A percentile compares a stretch with the other conserved stretches of the same genome.
These are phyloP conservation scores for Anthrax anthrax DNA, from an alignment of 2,888 invertebrate genomes.

Conservation along the genomic window DNA sequence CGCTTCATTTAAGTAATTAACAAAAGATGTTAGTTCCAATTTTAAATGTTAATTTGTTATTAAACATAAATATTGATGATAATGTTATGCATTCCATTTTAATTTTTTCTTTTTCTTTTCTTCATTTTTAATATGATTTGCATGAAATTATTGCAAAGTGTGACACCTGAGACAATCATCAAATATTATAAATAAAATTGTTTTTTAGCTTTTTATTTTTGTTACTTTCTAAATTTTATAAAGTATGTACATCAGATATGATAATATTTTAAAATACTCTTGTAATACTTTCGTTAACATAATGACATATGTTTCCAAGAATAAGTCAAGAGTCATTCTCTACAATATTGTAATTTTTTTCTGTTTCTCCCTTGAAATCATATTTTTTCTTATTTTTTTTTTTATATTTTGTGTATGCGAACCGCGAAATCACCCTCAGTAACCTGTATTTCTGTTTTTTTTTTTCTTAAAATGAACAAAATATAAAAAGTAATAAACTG, in stretches of 20 bases:
- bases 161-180: background rate
- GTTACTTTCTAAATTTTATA: background rate
- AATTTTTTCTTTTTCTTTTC: too few species aligned
- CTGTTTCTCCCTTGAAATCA: background rate
- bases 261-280: background rate
- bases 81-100: too few species aligned
- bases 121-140: too few species aligned
- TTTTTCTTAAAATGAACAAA: background rate
- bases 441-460: background rate
- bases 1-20: too few species aligned
- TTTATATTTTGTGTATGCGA: background rate
- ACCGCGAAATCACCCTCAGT: background rate
- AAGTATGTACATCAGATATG: background rate
- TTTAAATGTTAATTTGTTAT: too few species aligned
- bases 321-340: background rate
- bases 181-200: background rate
- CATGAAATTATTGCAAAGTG: background rate
- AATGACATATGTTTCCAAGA: background rate
- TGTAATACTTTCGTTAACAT: background rate
- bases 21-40: too few species aligned
- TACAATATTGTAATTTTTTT: background rate
- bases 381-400: background rate
- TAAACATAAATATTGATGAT: too few species aligned
- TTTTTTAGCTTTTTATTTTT: too few species aligned
- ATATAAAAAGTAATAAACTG: background rate